Evolutionary conservation across 1,140 invertebrate species (phyloP).

Genomic region (Oncopodura yosiiana): DNA sequence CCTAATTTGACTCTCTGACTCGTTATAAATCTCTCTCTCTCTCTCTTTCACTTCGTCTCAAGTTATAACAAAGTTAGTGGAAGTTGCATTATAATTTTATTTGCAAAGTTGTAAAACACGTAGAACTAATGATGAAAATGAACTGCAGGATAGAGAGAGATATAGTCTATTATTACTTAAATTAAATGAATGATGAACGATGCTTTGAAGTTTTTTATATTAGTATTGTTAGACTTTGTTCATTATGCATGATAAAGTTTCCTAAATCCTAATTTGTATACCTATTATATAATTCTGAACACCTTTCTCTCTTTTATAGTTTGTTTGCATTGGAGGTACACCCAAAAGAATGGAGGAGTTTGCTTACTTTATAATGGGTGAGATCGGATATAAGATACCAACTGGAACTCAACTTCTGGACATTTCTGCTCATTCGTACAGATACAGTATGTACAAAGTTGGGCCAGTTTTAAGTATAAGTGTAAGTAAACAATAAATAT

Average conservation of each 20-base stretch:
- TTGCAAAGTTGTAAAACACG: no score
- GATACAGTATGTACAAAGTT: conserved; percentile 96
- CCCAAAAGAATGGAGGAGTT: conserved; percentile 89
- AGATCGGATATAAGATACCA: conserved; percentile 79
- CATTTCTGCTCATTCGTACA: conserved; percentile 81
- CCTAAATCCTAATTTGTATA: not conserved
- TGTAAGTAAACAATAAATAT: conserved; percentile 62
- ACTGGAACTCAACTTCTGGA: conserved; percentile 76
- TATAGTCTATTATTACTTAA: no score
- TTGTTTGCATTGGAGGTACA: conserved; percentile 96
- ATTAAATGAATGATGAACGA: no score
- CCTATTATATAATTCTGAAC: not conserved
- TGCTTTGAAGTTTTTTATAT: no score
- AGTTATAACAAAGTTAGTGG: no score
- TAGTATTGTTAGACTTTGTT: not conserved
- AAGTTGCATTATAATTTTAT: no score
- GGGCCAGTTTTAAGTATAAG: conserved; percentile 83
- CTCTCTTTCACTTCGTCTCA: no score
- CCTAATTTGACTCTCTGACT: no score
- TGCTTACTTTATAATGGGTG: conserved; percentile 79
- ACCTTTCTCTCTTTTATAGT: conserved; percentile 51
- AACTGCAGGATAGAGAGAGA: no score
- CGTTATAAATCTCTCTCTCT: no score
- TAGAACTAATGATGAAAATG: no score
- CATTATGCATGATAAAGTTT: not conserved